These are phyloP conservation scores for Rhinopomastus cyanomelas DNA, from an alignment of 2,113 vertebrate genomes.

Conservation along the genomic window DNA sequence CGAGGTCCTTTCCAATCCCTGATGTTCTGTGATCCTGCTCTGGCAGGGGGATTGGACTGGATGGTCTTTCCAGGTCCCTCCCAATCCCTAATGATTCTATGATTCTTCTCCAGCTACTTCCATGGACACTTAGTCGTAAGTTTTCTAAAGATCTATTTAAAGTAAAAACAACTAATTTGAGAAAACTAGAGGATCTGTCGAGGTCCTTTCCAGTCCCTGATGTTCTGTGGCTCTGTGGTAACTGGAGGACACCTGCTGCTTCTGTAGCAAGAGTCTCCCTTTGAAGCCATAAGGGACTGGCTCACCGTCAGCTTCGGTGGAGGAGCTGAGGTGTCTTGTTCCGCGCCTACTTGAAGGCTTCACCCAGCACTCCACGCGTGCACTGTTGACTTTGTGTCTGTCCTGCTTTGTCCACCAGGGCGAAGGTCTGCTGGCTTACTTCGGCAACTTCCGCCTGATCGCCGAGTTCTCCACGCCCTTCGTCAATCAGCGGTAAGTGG, in stretches of 20 bases:
- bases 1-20: too few relatives aligned
- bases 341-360: neutral
- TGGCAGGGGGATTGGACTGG: too few relatives aligned
- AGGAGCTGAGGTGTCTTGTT: neutral
- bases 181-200: too few relatives aligned
- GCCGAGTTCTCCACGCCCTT: constrained; percentile 98
- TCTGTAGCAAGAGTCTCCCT: neutral
- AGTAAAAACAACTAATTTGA: neutral
- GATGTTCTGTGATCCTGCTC: too few relatives aligned
- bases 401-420: constrained; percentile 78
- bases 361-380: neutral
- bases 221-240: too few relatives aligned
- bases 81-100: too few relatives aligned
- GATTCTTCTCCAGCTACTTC: neutral
- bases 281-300: neutral
- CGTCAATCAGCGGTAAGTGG: constrained; percentile 97
- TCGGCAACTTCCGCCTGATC: constrained; percentile 96
- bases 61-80: too few relatives aligned
- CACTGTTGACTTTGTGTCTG: constrained; percentile 14
- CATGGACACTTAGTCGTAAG: neutral
- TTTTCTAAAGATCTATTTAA: neutral
- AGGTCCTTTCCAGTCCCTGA: too few relatives aligned
- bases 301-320: neutral
- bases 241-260: neutral
- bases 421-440: constrained; percentile 86